These are phyloP conservation scores for Xyrauchen texanus DNA, from an alignment of 2,113 vertebrate genomes.

Conservation along the genomic window DNA sequence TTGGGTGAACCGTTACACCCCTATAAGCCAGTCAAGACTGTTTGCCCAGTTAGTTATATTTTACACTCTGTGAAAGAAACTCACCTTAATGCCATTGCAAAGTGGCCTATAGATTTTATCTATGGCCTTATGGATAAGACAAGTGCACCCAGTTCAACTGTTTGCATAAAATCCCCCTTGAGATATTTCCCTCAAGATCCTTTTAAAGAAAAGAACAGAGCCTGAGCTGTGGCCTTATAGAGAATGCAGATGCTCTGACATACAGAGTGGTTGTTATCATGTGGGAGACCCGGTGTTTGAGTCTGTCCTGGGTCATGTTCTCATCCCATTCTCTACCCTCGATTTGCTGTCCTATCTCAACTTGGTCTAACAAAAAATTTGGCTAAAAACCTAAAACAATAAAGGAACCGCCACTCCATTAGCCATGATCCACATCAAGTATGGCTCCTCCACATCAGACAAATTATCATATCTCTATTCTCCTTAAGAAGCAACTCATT, in stretches of 20 bases:
- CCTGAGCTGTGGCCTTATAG: background rate
- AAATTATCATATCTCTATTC: slow-evolving; percentile 55
- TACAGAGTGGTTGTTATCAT: no score
- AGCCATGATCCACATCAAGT: slow-evolving; percentile 54
- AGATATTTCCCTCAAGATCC: background rate
- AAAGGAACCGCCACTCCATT: no score
- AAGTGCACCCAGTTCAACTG: slow-evolving; percentile 16
- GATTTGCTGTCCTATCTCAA: no score
- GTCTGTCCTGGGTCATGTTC: no score
- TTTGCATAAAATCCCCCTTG: slow-evolving; percentile 19
- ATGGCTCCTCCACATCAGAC: slow-evolving; percentile 40
- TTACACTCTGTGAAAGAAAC: slow-evolving; percentile 59
- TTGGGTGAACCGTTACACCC: no score
- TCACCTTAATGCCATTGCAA: slow-evolving; percentile 4
- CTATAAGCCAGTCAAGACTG: background rate
- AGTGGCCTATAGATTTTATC: slow-evolving; percentile 14
- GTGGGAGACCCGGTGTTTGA: no score
- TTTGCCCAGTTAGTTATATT: slow-evolving; percentile 31
- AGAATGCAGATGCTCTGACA: no score
- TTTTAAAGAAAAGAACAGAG: background rate
- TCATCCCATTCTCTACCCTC: no score
- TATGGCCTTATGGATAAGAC: slow-evolving; percentile 26
- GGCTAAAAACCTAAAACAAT: no score
- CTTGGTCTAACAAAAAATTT: no score
- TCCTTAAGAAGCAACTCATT: slow-evolving; percentile 54